phyloP scores from a whole-genome alignment of 2,113 vertebrate genomes.

The Nerophis lumbriciformis region DNA sequence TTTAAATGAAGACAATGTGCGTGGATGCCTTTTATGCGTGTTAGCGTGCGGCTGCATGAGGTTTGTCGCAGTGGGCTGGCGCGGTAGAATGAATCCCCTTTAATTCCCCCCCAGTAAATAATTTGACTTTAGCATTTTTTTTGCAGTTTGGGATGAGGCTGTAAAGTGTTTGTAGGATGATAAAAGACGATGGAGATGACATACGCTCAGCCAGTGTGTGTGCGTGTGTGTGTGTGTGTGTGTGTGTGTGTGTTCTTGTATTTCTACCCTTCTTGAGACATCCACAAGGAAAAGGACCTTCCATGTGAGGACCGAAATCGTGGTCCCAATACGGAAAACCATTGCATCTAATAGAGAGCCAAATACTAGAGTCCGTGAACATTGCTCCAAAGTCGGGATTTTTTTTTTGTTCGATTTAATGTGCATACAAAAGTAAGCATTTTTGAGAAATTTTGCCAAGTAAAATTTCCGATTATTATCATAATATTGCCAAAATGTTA shows the following conservation, averaged over 20 bases:
- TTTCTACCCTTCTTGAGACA: no score
- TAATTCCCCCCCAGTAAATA: conserved; percentile 3
- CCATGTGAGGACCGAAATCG: no score
- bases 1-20: conserved; percentile 38
- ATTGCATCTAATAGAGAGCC: no score
- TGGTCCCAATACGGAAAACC: no score
- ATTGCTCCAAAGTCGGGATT: no score
- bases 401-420: no score
- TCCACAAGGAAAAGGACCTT: no score
- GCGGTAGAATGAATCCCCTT: conserved; percentile 11
- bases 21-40: conserved; percentile 43
- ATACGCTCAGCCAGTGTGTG: not conserved
- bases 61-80: conserved; percentile 49
- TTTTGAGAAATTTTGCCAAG: no score
- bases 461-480: no score
- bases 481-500: no score
- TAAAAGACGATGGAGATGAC: not conserved
- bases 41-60: conserved; percentile 45
- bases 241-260: not conserved
- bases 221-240: not conserved
- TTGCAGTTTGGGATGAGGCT: conserved; percentile 1
- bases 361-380: no score
- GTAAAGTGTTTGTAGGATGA: not conserved
- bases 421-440: no score
- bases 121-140: not conserved